Conservation (phyloP, 2,888 invertebrate genomes). For the Sminthurides aquaticus region DNA sequence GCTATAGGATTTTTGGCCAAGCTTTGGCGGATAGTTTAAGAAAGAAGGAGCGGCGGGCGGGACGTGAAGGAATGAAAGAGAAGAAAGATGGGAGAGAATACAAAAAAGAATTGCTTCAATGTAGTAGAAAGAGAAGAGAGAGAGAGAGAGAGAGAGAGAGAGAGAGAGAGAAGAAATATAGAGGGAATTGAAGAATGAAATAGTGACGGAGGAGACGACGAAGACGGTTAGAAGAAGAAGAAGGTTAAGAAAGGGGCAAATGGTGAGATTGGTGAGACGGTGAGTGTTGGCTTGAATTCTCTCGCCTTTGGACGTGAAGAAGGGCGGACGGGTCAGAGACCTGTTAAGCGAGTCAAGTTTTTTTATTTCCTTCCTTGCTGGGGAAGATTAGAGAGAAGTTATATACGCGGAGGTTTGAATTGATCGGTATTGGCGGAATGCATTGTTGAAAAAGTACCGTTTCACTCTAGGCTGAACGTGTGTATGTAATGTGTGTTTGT, state of each 20-base stretch:
- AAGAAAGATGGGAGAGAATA: too few species aligned
- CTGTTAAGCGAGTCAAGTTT: neutral
- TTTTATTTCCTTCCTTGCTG: too few species aligned
- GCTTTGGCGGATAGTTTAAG: too few species aligned
- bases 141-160: constrained; percentile 1
- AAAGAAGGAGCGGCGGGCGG: too few species aligned
- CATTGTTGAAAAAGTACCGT: neutral
- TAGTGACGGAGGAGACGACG: neutral
- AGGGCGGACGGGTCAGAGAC: neutral
- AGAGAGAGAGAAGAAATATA: constrained; percentile 5
- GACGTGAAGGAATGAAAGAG: too few species aligned
- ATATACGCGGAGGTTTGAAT: neutral
- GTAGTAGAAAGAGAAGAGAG: constrained; percentile 16
- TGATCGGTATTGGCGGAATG: neutral
- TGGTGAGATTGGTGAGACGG: neutral
- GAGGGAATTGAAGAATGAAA: neutral
- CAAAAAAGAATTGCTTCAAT: constrained; percentile 27
- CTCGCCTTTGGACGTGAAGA: neutral
- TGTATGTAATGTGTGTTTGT: too few species aligned
- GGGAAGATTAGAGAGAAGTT: neutral
- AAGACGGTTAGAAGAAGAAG: neutral
- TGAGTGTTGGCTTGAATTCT: neutral
- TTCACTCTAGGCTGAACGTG: neutral
- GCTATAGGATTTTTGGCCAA: too few species aligned
- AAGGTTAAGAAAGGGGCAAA: neutral